These are phyloP conservation scores for Drosophila sturtevanti DNA, from an alignment of 1,140 invertebrate genomes.

Conservation along the genomic window DNA sequence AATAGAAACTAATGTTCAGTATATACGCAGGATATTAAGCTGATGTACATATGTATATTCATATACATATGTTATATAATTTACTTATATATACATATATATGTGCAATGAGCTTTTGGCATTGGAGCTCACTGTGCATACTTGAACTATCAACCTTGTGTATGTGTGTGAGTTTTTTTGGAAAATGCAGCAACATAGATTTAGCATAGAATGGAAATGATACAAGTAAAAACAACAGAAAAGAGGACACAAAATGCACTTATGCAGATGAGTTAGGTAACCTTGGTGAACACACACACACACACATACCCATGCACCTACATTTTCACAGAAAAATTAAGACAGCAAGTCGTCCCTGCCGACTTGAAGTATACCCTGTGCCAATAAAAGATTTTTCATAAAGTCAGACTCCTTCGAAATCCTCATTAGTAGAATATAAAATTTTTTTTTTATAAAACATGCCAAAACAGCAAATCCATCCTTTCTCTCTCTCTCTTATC, in stretches of 20 bases:
- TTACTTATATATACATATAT: neutral
- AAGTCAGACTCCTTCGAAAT: too few relatives aligned
- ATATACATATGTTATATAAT: neutral
- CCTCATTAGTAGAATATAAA: too few relatives aligned
- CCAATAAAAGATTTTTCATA: too few relatives aligned
- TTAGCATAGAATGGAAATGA: slow-evolving; percentile 1
- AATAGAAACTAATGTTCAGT: too few relatives aligned
- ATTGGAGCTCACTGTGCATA: slow-evolving; percentile 6
- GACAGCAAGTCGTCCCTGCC: too few relatives aligned
- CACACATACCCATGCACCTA: neutral
- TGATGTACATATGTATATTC: neutral
- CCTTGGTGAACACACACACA: slow-evolving; percentile 4
- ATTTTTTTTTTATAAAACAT: too few relatives aligned
- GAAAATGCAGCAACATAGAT: neutral
- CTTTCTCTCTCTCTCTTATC: too few relatives aligned
- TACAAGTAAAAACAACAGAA: neutral
- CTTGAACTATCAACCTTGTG: neutral
- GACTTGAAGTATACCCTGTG: too few relatives aligned
- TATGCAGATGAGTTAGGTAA: slow-evolving; percentile 6
- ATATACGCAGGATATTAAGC: neutral
- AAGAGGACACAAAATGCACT: slow-evolving; percentile 5
- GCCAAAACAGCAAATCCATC: too few relatives aligned
- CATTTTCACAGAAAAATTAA: too few relatives aligned
- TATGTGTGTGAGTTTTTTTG: neutral
- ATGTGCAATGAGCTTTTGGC: slow-evolving; percentile 1